These are phyloP conservation scores for Berghia stephanieae DNA, from an alignment of 1,140 invertebrate species.

Conservation along the genomic window DNA sequence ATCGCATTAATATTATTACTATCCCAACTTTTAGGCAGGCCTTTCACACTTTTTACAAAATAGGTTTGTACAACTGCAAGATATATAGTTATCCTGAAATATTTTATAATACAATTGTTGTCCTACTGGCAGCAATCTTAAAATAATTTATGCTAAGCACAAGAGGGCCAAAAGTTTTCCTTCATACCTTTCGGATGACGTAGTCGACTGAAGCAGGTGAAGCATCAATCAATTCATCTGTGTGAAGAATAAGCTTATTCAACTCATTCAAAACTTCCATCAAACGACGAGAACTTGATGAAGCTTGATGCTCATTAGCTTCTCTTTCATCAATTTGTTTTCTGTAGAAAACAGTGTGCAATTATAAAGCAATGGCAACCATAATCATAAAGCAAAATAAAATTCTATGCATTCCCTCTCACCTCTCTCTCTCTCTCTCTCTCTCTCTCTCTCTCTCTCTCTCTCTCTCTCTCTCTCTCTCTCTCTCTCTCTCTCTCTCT, in stretches of 20 bases:
- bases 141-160: no score
- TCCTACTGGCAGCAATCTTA: no score
- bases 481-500: no score
- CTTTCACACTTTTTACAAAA: no score
- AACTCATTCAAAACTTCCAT: conserved; percentile 53
- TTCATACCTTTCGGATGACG: conserved; percentile 47
- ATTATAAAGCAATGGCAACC: background rate
- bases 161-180: no score
- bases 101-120: no score
- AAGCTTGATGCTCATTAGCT: conserved; percentile 28
- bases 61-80: no score
- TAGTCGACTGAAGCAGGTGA: conserved; percentile 41
- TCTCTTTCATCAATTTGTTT: conserved; percentile 61
- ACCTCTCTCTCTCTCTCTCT: background rate
- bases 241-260: conserved; percentile 44
- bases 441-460: no score
- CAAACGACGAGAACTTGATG: conserved; percentile 44
- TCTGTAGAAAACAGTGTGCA: conserved; percentile 41
- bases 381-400: background rate
- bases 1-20: no score
- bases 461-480: no score
- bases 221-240: conserved; percentile 42
- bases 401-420: background rate
- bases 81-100: no score
- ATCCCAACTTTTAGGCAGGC: no score